A percentile compares a stretch with the other conserved stretches of the same genome.
Conservation (phyloP, 2,888 invertebrate species). For the Rotaria sp. region DNA sequence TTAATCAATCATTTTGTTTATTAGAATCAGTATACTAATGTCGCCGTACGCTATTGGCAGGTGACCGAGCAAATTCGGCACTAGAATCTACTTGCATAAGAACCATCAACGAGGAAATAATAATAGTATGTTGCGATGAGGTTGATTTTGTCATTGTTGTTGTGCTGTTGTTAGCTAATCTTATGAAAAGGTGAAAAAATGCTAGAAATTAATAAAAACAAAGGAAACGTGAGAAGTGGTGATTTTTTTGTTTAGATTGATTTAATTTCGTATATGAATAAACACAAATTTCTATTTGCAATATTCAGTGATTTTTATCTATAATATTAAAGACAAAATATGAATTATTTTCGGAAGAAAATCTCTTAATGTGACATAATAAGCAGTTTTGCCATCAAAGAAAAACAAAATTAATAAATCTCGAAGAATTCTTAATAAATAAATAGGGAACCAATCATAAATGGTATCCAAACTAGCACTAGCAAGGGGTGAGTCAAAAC, state of each 20-base stretch:
- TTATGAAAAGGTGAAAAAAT: neutral
- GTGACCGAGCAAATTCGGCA: neutral
- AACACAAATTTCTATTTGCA: too few species aligned
- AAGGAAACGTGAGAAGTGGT: too few species aligned
- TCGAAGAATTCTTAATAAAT: too few species aligned
- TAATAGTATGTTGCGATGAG: neutral
- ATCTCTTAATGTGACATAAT: too few species aligned
- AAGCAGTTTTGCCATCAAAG: too few species aligned
- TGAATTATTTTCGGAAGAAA: too few species aligned
- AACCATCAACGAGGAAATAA: neutral
- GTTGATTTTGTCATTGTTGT: neutral
- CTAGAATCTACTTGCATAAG: neutral
- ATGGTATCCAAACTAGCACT: too few species aligned
- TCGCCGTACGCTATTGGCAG: neutral
- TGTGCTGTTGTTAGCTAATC: neutral
- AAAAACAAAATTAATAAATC: too few species aligned
- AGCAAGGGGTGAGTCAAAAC: too few species aligned
- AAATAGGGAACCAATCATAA: too few species aligned
- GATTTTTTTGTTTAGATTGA: neutral
- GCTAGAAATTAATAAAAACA: neutral
- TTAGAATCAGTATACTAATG: neutral
- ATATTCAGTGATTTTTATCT: too few species aligned
- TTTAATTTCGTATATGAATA: neutral
- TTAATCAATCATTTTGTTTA: neutral
- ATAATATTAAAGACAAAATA: too few species aligned